A percentile compares a stretch with the other conserved stretches of the same genome.
phyloP scores from a whole-genome alignment of 2,797 vertebrate genomes.

The Hemitrygon akajei region DNA sequence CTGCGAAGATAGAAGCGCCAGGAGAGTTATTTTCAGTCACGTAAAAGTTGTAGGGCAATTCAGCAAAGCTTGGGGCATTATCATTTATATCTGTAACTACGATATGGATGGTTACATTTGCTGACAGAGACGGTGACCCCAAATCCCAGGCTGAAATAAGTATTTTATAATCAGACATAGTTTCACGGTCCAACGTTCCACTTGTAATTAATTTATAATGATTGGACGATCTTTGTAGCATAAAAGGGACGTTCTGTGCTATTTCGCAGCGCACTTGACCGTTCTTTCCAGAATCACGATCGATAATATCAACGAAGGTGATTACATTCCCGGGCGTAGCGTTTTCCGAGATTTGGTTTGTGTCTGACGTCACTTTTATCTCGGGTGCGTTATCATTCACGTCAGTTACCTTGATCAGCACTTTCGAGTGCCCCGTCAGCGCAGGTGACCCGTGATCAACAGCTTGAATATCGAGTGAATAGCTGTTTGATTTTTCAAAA shows the following conservation, averaged over 20 bases:
- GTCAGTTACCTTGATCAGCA: slow-evolving; percentile 59
- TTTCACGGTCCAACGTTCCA: not conserved
- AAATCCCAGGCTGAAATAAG: not conserved
- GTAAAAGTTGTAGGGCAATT: slow-evolving; percentile 38
- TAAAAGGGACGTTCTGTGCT: not conserved
- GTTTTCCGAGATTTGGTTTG: slow-evolving; percentile 60
- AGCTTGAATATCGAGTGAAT: slow-evolving; percentile 49
- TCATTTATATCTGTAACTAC: not conserved
- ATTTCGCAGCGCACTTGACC: not conserved
- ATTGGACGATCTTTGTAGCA: not conserved
- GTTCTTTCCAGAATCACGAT: not conserved
- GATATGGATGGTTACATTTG: not conserved
- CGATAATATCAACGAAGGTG: slow-evolving; percentile 41
- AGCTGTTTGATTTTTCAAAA: slow-evolving; percentile 65
- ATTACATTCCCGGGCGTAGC: slow-evolving; percentile 59
- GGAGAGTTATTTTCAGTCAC: slow-evolving; percentile 56
- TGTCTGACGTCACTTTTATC: slow-evolving; percentile 58
- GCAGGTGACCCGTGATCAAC: not conserved
- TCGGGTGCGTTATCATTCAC: slow-evolving; percentile 68
- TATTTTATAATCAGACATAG: not conserved
- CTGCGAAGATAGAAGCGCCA: slow-evolving; percentile 51
- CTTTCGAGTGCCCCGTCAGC: slow-evolving; percentile 45
- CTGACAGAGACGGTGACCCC: not conserved
- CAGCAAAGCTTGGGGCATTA: not conserved
- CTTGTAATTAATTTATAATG: slow-evolving; percentile 2